Percentiles rank a stretch among this genome's conserved stretches.
phyloP scores from a whole-genome alignment of 2,888 invertebrate genomes.

The Alsophila aescularia region DNA sequence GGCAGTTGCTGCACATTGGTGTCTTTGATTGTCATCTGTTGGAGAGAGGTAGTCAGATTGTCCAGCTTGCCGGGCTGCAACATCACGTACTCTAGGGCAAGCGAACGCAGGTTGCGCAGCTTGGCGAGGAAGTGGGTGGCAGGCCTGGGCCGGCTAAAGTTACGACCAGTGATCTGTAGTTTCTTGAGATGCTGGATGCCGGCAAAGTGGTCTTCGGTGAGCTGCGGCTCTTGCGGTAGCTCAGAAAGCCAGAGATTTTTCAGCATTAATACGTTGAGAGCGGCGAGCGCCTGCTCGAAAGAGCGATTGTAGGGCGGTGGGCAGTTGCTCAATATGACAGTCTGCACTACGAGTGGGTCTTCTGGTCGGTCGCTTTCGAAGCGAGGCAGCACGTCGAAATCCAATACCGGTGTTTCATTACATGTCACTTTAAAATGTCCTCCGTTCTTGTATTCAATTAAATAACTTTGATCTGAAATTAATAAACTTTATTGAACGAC shows the following conservation, averaged over 20 bases:
- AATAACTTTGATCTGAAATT: no score
- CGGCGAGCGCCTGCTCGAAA: not conserved
- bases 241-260: no score
- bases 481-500: no score
- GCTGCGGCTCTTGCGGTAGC: not conserved
- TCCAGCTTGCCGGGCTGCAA: not conserved
- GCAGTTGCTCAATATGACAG: not conserved
- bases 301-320: not conserved
- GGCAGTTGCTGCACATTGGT: not conserved
- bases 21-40: not conserved
- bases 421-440: not conserved
- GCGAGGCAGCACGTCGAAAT: not conserved
- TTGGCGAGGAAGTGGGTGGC: not conserved
- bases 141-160: no score
- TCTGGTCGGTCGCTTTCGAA: no score
- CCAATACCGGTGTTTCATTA: not conserved
- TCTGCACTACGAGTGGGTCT: not conserved
- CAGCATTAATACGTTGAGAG: not conserved
- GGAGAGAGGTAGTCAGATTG: not conserved
- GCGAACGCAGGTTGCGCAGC: not conserved
- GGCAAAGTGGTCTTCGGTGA: not conserved
- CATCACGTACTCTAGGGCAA: not conserved
- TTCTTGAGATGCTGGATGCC: not conserved
- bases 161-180: not conserved
- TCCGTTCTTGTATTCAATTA: not conserved